Conservation (phyloP, 2,888 invertebrate species). For the Andrena flavipes region DNA sequence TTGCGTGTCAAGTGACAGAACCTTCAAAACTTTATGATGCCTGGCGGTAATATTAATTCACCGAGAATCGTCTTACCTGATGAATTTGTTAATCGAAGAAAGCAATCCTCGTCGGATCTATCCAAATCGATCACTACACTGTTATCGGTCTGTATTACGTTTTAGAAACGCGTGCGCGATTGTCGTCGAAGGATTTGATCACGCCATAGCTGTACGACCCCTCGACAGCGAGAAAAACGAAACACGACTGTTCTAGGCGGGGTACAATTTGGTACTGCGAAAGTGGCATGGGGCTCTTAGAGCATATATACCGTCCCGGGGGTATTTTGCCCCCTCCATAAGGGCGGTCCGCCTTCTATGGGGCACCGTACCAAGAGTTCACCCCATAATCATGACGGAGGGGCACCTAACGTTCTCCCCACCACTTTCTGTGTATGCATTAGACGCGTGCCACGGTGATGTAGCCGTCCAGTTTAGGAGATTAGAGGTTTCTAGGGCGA, state of each 20-base stretch:
- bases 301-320: conserved; percentile 81
- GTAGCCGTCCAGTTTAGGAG: conserved; percentile 78
- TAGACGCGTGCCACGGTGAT: conserved; percentile 80
- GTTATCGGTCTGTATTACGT: not conserved
- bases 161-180: not conserved
- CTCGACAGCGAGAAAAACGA: conserved; percentile 46
- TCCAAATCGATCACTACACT: conserved; percentile 32
- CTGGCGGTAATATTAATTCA: not conserved
- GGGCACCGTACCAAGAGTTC: conserved; percentile 79
- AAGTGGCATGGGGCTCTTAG: conserved; percentile 77
- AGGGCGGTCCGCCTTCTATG: conserved; percentile 70
- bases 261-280: conserved; percentile 82
- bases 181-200: not conserved
- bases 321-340: conserved; percentile 79
- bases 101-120: conserved; percentile 10
- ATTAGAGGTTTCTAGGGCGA: conserved; percentile 83
- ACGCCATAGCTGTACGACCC: conserved; percentile 39
- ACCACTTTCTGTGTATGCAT: conserved; percentile 62
- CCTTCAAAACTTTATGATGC: not conserved
- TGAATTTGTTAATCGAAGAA: not conserved
- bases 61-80: conserved; percentile 21
- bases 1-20: too few relatives aligned
- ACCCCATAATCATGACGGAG: conserved; percentile 80
- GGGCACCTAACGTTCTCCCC: conserved; percentile 70
- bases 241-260: conserved; percentile 68